Evolutionary conservation across 2,888 invertebrate genomes (phyloP), one percentile per base, ranked within the genome.

Genomic region (Pachliopta kotzebuea): DNA sequence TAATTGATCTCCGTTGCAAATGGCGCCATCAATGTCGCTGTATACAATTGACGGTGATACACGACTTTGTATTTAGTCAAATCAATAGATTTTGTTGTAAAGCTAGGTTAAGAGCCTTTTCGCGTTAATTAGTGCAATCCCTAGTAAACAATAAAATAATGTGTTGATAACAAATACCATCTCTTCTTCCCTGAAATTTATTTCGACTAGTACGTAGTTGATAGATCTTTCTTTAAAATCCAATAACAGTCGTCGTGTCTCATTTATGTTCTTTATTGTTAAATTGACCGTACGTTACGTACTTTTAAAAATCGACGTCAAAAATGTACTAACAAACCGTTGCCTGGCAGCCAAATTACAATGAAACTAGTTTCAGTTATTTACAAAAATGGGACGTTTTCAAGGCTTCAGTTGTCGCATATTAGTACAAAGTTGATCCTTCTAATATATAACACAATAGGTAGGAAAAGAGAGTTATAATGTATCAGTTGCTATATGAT

Each of bases 1-100:
- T 90, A 90, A 90, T 90, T 89, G 85, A 85, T 86, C 84, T 83
- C 69, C 70, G 83, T 84, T 83, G 83, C 86, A 81, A 86, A 87
- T 81, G 86, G 88, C 87, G 87, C 88, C 86, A 80, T 82, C 78
- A 83, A 81, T 88, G 88, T 87, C 84, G 81, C 79, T 83, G 79
- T 83, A 85, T 85, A 83, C 78, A 84, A 78, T 82, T 82, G 81
- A 85, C 86, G 78, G 82, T 82, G 81, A 85, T 86, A 81, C 80
- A 80, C 72, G 68, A 72, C 75, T 79, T 78, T 67, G 79, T 80
- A 81, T 81, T 84, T 82, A 76, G 77, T 80, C 78, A 81, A 85
- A 86, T 87, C 85, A 85, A 83, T 84, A 75, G 78, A 77, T 80
- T 79, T 83, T 83, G 79, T 83, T 78, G 66, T 69, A 63, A 63